Percentiles rank a stretch among this genome's conserved stretches.
These are phyloP conservation scores for Nettapus auritus DNA, from an alignment of 2,113 vertebrate genomes.

Conservation along the genomic window DNA sequence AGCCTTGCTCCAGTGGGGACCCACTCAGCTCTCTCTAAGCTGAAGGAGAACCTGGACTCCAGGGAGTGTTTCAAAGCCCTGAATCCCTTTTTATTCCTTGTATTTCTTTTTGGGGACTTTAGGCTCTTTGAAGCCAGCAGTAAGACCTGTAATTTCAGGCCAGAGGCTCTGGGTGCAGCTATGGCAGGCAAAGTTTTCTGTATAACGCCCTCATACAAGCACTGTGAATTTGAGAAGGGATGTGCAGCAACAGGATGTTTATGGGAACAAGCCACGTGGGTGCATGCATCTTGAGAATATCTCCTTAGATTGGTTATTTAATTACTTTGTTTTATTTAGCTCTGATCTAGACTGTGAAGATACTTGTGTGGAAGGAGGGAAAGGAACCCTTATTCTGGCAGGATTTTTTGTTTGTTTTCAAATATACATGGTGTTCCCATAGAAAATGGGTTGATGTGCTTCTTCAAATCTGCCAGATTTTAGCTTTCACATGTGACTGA, in stretches of 20 bases:
- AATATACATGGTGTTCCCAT: neutral
- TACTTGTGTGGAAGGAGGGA: neutral
- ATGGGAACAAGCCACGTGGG: neutral
- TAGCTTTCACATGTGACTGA: neutral
- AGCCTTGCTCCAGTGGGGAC: neutral
- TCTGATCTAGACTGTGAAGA: neutral
- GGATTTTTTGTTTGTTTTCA: neutral
- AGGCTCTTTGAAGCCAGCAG: neutral
- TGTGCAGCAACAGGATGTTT: neutral
- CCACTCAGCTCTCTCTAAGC: neutral
- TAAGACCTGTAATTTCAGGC: neutral
- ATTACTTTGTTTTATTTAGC: neutral
- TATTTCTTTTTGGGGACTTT: neutral
- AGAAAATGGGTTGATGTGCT: neutral
- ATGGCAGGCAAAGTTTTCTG: neutral
- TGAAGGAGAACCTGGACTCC: neutral
- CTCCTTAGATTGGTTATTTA: neutral
- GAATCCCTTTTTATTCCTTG: neutral
- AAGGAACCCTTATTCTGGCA: neutral
- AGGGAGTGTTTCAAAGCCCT: neutral
- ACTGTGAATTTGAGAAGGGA: neutral
- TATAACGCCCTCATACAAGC: rapidly evolving
- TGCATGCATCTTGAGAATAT: neutral
- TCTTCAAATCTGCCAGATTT: neutral
- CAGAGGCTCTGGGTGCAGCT: neutral